phyloP scores from a whole-genome alignment of 2,888 invertebrate genomes.

The Orthosia gothica region DNA sequence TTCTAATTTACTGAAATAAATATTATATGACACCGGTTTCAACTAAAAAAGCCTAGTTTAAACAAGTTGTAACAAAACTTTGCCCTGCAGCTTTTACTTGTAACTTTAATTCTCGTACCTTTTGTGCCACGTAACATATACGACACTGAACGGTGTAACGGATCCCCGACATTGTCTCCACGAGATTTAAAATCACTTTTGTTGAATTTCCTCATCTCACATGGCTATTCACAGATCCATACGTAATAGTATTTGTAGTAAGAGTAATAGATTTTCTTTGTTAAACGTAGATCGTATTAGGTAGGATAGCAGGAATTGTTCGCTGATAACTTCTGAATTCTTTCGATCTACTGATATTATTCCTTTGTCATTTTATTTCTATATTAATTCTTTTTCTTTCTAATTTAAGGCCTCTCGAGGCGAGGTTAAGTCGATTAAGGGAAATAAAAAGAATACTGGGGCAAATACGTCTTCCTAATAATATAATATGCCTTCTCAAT shows the following conservation, averaged over 20 bases:
- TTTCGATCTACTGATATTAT: background rate
- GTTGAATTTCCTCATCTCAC: conserved; percentile 76
- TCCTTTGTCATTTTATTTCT: conserved; percentile 3
- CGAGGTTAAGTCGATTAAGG: no score
- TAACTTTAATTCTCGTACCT: background rate
- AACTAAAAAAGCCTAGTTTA: no score
- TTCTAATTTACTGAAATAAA: background rate
- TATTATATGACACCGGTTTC: background rate
- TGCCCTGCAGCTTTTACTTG: background rate
- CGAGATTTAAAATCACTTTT: conserved; percentile 78
- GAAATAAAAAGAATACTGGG: no score
- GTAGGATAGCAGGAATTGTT: conserved; percentile 15
- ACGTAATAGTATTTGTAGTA: conserved; percentile 71
- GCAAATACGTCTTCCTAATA: no score
- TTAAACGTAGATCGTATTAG: conserved; percentile 34
- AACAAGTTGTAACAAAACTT: background rate
- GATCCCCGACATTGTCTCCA: conserved; percentile 61
- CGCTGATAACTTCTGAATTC: background rate
- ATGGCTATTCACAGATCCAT: conserved; percentile 70
- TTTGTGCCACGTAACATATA: background rate
- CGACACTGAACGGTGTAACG: conserved; percentile 66
- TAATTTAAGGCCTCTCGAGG: no score
- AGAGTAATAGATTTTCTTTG: conserved; percentile 59
- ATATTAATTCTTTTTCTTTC: background rate
- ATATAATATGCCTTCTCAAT: no score